A percentile compares a stretch with the other conserved stretches of the same genome.
Conservation (phyloP, 2,797 vertebrate genomes). For the Mormyrops boulengeri region DNA sequence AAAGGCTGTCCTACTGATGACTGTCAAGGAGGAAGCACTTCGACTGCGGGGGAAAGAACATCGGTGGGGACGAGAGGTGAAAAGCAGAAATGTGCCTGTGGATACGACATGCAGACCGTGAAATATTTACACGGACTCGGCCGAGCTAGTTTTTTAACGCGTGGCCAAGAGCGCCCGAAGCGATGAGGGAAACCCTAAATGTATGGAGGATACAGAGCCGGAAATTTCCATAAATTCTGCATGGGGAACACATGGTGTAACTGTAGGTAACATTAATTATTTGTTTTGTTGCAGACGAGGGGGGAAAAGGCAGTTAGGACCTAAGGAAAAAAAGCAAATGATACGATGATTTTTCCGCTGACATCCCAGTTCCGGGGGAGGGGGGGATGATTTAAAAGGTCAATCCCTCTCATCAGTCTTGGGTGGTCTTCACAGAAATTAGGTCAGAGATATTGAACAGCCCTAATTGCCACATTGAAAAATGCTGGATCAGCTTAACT, state of each 20-base stretch:
- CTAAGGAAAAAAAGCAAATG: not conserved
- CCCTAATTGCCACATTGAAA: not conserved
- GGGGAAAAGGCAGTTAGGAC: not conserved
- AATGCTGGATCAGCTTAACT: not conserved
- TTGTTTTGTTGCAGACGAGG: not conserved
- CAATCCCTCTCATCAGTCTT: not conserved
- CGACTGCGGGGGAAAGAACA: not conserved
- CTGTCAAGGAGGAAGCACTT: slow-evolving; percentile 39
- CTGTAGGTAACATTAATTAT: slow-evolving; percentile 12
- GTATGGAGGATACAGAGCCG: not conserved
- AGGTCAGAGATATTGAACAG: not conserved
- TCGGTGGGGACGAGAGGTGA: not conserved
- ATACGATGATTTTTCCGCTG: slow-evolving; percentile 3
- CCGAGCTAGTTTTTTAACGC: not conserved
- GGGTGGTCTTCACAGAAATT: not conserved
- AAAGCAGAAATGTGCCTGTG: not conserved
- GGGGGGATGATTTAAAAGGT: not conserved
- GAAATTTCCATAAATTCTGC: not conserved
- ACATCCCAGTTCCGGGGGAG: not conserved
- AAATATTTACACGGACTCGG: not conserved
- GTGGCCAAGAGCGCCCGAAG: not conserved
- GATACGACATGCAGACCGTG: not conserved
- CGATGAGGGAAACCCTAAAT: not conserved
- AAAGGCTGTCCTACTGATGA: slow-evolving; percentile 62
- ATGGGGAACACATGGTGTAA: not conserved